These are phyloP conservation scores for Trimorus sp. DNA, from an alignment of 2,888 invertebrate genomes.

Conservation along the genomic window DNA sequence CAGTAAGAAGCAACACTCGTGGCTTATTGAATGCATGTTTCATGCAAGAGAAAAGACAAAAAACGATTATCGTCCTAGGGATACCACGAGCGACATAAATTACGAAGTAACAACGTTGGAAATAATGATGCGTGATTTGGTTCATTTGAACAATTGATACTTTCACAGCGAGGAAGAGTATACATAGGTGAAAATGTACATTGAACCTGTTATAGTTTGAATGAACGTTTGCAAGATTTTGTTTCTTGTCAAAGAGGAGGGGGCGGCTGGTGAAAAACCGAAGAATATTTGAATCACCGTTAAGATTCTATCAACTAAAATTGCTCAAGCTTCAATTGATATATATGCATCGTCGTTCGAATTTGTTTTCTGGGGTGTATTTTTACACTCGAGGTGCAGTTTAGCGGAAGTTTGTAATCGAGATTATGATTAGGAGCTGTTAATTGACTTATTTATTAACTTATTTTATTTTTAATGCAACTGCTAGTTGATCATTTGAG, in stretches of 20 bases:
- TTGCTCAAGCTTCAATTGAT: slow-evolving; percentile 67
- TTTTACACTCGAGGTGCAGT: too few species aligned
- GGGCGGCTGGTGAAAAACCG: not conserved
- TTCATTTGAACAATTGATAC: too few species aligned
- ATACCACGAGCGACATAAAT: slow-evolving; percentile 2
- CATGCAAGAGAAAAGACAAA: slow-evolving; percentile 9
- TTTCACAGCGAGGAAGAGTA: too few species aligned
- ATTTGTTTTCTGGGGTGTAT: not conserved
- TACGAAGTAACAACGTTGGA: slow-evolving; percentile 45
- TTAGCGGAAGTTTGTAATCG: too few species aligned
- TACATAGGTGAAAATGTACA: slow-evolving; percentile 15
- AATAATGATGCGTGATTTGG: slow-evolving; percentile 12
- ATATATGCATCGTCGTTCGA: slow-evolving; percentile 16
- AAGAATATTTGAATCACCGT: slow-evolving; percentile 18
- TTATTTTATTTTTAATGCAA: too few species aligned
- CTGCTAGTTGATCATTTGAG: too few species aligned
- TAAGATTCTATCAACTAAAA: slow-evolving; percentile 59
- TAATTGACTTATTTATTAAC: too few species aligned
- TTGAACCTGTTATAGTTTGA: slow-evolving; percentile 61
- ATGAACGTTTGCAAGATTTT: slow-evolving; percentile 56
- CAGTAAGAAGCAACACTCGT: slow-evolving; percentile 51
- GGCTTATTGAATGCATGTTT: slow-evolving; percentile 30
- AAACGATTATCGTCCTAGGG: slow-evolving; percentile 55
- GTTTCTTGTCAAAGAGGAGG: slow-evolving; percentile 18
- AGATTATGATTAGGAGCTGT: too few species aligned